Evolutionary conservation across 2,888 invertebrate genomes (phyloP).

Genomic region (Chironomus riparius): DNA sequence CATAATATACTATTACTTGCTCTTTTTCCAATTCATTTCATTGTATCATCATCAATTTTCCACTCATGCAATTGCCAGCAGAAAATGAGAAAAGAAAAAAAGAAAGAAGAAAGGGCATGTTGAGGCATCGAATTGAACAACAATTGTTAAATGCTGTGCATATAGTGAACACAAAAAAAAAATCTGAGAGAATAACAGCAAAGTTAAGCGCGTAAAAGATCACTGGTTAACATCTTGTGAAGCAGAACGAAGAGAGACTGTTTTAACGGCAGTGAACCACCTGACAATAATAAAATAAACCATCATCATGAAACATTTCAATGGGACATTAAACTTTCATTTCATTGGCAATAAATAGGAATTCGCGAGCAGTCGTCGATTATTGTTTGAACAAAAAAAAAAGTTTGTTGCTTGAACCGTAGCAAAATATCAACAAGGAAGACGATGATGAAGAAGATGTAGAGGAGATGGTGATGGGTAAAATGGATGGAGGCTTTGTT

Average conservation of each 20-base stretch:
- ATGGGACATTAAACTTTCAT: slow-evolving; percentile 26
- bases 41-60: slow-evolving; percentile 9
- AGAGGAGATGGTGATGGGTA: background rate
- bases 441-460: background rate
- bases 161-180: background rate
- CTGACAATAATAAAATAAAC: slow-evolving; percentile 21
- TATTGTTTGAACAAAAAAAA: background rate
- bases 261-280: slow-evolving; percentile 6
- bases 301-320: background rate
- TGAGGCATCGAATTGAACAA: no score
- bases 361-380: background rate
- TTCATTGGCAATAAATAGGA: background rate
- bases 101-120: background rate
- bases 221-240: slow-evolving; percentile 6
- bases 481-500: background rate
- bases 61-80: background rate
- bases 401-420: background rate
- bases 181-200: background rate
- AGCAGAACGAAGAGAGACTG: slow-evolving; percentile 11
- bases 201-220: slow-evolving; percentile 2
- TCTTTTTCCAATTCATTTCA: background rate
- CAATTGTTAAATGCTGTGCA: background rate
- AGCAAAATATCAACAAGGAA: background rate
- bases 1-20: no score
- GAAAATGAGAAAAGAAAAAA: background rate